Evolutionary conservation across 1,140 invertebrate species (phyloP).

Genomic region (Drosophila sp.): DNA sequence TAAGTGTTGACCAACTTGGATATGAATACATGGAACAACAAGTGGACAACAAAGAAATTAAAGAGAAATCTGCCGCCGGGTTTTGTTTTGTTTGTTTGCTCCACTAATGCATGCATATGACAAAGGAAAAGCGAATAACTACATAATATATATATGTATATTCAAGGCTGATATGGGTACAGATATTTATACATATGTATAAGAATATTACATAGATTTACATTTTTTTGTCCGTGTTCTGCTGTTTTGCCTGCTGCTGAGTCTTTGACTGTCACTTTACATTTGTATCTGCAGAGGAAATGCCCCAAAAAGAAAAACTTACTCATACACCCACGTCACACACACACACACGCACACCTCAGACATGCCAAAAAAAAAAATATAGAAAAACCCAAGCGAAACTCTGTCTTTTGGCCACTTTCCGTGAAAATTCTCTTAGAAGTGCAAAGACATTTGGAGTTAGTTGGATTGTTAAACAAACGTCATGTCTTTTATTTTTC

Average conservation of each 20-base stretch:
- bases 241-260: constrained; percentile 10
- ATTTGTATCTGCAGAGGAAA: constrained; percentile 29
- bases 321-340: neutral
- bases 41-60: constrained; percentile 34
- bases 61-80: constrained; percentile 21
- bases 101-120: constrained; percentile 17
- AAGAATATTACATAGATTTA: neutral
- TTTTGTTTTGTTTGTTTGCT: constrained; percentile 6
- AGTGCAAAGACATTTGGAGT: constrained; percentile 36
- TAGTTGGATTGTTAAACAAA: constrained; percentile 28
- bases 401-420: constrained; percentile 31
- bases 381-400: neutral
- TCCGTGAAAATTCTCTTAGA: constrained; percentile 16
- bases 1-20: constrained; percentile 41
- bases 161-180: neutral
- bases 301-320: neutral
- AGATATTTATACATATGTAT: neutral
- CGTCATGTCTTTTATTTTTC: constrained; percentile 11
- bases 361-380: neutral
- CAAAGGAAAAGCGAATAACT: neutral
- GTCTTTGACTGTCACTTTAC: constrained; percentile 39
- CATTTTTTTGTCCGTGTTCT: neutral
- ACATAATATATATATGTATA: neutral
- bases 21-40: constrained; percentile 21
- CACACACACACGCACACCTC: constrained; percentile 2